A percentile compares a stretch with the other conserved stretches of the same genome.
These are phyloP conservation scores for Atherinomorus stipes DNA, from an alignment of 2,113 vertebrate species.

Conservation along the genomic window DNA sequence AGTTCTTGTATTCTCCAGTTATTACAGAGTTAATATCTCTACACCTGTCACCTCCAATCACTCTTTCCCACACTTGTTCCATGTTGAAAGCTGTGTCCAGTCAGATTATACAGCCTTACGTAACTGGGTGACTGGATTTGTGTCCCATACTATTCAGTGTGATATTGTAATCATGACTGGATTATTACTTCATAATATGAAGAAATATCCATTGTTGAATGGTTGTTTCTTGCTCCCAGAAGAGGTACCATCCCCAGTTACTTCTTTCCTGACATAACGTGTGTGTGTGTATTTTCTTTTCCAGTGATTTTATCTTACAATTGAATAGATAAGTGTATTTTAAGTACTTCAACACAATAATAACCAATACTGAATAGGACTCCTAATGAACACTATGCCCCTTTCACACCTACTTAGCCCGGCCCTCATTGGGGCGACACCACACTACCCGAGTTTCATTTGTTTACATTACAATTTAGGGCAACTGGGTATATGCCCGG, in stretches of 20 bases:
- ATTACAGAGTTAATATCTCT: slow-evolving; percentile 14
- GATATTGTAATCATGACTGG: neutral
- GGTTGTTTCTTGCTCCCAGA: no score
- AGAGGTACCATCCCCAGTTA: neutral
- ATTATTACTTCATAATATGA: neutral
- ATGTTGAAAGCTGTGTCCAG: slow-evolving; percentile 1
- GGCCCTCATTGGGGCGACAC: no score
- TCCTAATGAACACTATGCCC: no score
- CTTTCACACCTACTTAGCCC: no score
- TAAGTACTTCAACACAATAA: neutral
- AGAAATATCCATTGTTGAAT: no score
- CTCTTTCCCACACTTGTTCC: slow-evolving; percentile 5
- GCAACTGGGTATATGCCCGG: no score
- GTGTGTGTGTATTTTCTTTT: no score
- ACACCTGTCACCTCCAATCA: slow-evolving; percentile 12
- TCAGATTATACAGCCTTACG: slow-evolving; percentile 25
- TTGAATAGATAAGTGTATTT: neutral
- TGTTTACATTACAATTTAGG: no score
- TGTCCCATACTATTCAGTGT: neutral
- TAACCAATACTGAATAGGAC: neutral
- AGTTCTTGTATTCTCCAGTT: neutral
- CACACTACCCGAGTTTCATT: no score
- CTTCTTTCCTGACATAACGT: neutral
- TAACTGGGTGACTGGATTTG: slow-evolving; percentile 11
- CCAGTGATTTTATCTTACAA: neutral